Evolutionary conservation across 2,888 invertebrate species (phyloP).

Genomic region (Macrosoma leucophasiata): DNA sequence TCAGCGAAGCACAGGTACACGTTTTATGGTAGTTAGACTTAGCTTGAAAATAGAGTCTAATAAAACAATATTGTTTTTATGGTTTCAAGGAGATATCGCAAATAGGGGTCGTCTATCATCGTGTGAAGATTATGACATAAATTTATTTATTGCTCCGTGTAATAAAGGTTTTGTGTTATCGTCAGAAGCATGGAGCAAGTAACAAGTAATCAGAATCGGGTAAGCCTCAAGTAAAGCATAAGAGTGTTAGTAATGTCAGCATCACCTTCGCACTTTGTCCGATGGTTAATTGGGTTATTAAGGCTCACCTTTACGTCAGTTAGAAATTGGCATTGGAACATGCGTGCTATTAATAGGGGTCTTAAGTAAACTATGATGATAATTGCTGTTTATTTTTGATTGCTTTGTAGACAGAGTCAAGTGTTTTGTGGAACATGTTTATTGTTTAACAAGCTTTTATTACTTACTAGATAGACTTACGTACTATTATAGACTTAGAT

Average conservation of each 20-base stretch:
- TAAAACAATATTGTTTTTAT: conserved; percentile 63
- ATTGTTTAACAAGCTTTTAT: too few species aligned
- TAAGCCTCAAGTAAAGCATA: conserved; percentile 52
- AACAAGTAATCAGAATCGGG: conserved; percentile 50
- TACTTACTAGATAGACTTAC: too few species aligned
- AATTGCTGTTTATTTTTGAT: too few species aligned
- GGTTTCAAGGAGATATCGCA: conserved; percentile 68
- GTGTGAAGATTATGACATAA: conserved; percentile 61
- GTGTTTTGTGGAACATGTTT: too few species aligned
- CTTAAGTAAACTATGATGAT: too few species aligned
- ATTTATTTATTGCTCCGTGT: conserved; percentile 40
- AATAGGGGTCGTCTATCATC: conserved; percentile 51
- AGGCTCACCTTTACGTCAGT: too few species aligned
- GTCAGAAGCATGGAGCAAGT: conserved; percentile 50
- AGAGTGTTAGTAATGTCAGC: conserved; percentile 36
- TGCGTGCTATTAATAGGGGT: too few species aligned
- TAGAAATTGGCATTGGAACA: too few species aligned
- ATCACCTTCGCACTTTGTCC: conserved; percentile 31
- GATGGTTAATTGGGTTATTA: conserved; percentile 1
- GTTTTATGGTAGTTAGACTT: conserved; percentile 38
- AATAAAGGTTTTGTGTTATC: conserved; percentile 37
- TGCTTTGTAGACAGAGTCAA: too few species aligned
- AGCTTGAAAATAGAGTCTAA: conserved; percentile 42
- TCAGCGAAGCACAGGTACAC: conserved; percentile 43
- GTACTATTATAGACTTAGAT: too few species aligned